Evolutionary conservation across 2,888 invertebrate genomes (phyloP).

Genomic region (Venustoraphidia nigricollis): DNA sequence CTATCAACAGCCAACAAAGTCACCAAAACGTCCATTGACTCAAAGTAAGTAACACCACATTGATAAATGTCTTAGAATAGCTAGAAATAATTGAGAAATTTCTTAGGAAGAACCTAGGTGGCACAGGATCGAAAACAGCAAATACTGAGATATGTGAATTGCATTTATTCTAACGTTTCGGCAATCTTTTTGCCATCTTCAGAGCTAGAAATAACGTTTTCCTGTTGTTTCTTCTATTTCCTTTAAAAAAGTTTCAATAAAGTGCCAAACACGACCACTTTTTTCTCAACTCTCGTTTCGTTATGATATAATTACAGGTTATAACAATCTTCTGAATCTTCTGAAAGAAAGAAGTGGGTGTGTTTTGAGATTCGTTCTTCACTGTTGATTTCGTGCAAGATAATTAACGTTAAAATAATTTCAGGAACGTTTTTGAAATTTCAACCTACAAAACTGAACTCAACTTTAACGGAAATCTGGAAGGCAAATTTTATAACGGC

Average conservation of each 20-base stretch:
- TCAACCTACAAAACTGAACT: conserved; percentile 30
- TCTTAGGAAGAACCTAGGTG: too few relatives aligned
- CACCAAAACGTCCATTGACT: conserved; percentile 35
- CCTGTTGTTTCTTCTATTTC: too few relatives aligned
- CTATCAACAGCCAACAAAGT: conserved; percentile 44
- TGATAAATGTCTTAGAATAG: too few relatives aligned
- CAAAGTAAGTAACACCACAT: conserved; percentile 34
- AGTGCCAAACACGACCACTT: neutral
- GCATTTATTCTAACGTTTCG: too few relatives aligned
- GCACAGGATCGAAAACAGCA: too few relatives aligned
- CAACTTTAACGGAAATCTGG: conserved; percentile 29
- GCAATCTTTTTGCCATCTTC: too few relatives aligned
- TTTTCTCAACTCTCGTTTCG: neutral
- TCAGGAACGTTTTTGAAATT: conserved; percentile 32
- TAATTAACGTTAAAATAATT: conserved; percentile 4
- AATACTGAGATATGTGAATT: too few relatives aligned
- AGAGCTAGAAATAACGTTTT: too few relatives aligned
- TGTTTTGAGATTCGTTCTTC: neutral
- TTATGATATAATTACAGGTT: conserved; percentile 5
- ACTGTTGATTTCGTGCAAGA: too few relatives aligned
- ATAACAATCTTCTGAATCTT: conserved; percentile 33
- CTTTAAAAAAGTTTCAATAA: too few relatives aligned
- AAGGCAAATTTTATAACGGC: conserved; percentile 29
- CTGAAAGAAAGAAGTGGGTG: conserved; percentile 24
- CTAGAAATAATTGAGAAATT: too few relatives aligned